phyloP scores from a whole-genome alignment of 1,140 invertebrate species.

The Zaprionus nigranus region DNA sequence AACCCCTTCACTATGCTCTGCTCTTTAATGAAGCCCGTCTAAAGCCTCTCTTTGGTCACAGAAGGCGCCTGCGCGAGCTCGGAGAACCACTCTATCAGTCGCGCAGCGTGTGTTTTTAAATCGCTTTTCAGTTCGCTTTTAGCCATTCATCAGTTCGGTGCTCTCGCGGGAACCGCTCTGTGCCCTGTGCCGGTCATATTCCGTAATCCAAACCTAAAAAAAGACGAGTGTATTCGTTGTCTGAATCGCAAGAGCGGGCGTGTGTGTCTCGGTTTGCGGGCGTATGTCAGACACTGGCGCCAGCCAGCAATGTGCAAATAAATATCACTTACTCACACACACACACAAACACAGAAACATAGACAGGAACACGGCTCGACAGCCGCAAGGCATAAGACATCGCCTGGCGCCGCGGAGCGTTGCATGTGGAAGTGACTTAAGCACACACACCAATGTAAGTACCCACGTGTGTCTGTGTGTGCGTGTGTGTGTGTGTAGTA shows the following conservation, averaged over 20 bases:
- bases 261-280: conserved; percentile 10
- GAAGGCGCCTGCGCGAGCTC: conserved; percentile 54
- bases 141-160: conserved; percentile 42
- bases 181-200: background rate
- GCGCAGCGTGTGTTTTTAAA: conserved; percentile 4
- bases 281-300: conserved; percentile 42
- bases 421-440: conserved; percentile 58
- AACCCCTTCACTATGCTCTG: background rate
- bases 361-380: conserved; percentile 10
- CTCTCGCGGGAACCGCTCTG: background rate
- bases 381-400: conserved; percentile 30
- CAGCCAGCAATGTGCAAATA: conserved; percentile 59
- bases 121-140: conserved; percentile 53
- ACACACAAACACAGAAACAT: conserved; percentile 6
- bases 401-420: conserved; percentile 25
- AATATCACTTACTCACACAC: conserved; percentile 65
- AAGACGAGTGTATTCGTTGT: conserved; percentile 19
- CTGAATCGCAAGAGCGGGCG: background rate
- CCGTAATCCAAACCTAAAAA: background rate
- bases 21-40: background rate
- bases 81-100: background rate
- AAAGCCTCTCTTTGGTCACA: conserved; percentile 47
- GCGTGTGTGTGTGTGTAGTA: background rate
- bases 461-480: background rate
- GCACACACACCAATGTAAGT: conserved; percentile 19